A percentile compares a stretch with the other conserved stretches of the same genome.
Conservation (phyloP, 53 echinoderm and acorn worm species). For the Zoroaster sp. region DNA sequence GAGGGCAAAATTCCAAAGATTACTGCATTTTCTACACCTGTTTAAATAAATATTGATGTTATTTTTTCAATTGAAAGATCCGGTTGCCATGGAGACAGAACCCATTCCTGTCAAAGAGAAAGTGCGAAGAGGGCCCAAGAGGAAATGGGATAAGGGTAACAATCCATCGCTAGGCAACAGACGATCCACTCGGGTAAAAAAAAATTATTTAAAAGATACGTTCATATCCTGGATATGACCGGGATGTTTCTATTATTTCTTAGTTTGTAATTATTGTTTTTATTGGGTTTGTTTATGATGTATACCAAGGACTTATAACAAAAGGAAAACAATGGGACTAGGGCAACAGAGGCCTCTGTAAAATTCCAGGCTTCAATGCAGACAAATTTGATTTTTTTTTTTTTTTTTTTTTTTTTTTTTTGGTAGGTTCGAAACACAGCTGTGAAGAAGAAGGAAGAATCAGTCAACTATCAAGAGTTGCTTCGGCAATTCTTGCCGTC, state of each 20-base stretch:
- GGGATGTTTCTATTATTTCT: neutral
- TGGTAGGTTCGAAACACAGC: conserved; percentile 73
- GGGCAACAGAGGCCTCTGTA: neutral
- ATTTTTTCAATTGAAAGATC: conserved; percentile 9
- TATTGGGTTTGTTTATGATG: too few relatives aligned
- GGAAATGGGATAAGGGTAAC: conserved; percentile 67
- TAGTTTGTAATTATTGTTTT: too few relatives aligned
- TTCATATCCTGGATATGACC: neutral
- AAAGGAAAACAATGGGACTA: too few relatives aligned
- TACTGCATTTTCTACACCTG: too few relatives aligned
- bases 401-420: neutral
- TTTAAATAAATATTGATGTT: too few relatives aligned
- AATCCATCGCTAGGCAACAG: conserved; percentile 81
- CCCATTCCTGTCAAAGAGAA: conserved; percentile 61
- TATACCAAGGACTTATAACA: too few relatives aligned
- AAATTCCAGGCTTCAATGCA: neutral
- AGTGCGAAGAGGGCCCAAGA: conserved; percentile 73
- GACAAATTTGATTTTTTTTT: too few relatives aligned
- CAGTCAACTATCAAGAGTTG: conserved; percentile 80
- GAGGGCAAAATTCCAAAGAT: too few relatives aligned
- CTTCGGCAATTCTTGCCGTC: conserved; percentile 85
- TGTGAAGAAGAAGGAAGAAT: conserved; percentile 88
- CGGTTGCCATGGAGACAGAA: conserved; percentile 72
- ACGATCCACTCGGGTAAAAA: conserved; percentile 84
- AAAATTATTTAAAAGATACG: neutral